Evolutionary conservation across 2,113 vertebrate genomes (phyloP), one percentile per base, ranked within the genome.

Genomic region (Rhinichthys klamathensis): DNA sequence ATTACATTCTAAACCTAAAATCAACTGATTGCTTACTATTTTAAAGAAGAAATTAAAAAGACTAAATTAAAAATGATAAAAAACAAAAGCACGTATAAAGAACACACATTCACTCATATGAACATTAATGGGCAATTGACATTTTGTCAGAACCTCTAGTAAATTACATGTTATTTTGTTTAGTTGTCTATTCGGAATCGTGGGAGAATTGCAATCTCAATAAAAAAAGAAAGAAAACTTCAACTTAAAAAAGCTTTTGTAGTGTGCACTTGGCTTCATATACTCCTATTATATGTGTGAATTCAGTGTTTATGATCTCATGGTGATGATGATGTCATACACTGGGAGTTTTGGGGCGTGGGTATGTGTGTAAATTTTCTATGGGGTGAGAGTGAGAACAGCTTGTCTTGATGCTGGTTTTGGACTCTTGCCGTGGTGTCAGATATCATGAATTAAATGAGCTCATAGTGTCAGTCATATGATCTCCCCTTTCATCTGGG

Each of bases 381-480:
- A 44, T 13, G 32, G 44, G 70, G 83, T 44, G 54, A 49, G 35
- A 84, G 76, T 72, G 81, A 76, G 77, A 84, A 82, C 78, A 84
- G 75, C 85, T 84, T 49, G 56, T 23, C 25, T 56, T 70, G 35
- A 72, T 84, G 82, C 80, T 87, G 72, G 38, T 82, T 84, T 86
- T 88, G 87, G 87, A 84, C 61, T 25, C 49, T 16, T 72, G 76
- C 85, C 18, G 38, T 10, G 78, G 81, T 84, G 56, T 86, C 85
- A 63, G 49, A 67, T 81, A 69, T 88, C 76, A 63, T 44, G 23
- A 85, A 41, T 85, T 25, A 32, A 41, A 58, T 9, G 54, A 12
- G 16, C 16, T 81, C 6, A 13, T n/a, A 56, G 65, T 80, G 78
- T 80, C n/a, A 30, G 78, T 65, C 41, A 80, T 65, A 21, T 44